These are phyloP conservation scores for Papilio gigon DNA, from an alignment of 2,888 invertebrate species.

Conservation along the genomic window DNA sequence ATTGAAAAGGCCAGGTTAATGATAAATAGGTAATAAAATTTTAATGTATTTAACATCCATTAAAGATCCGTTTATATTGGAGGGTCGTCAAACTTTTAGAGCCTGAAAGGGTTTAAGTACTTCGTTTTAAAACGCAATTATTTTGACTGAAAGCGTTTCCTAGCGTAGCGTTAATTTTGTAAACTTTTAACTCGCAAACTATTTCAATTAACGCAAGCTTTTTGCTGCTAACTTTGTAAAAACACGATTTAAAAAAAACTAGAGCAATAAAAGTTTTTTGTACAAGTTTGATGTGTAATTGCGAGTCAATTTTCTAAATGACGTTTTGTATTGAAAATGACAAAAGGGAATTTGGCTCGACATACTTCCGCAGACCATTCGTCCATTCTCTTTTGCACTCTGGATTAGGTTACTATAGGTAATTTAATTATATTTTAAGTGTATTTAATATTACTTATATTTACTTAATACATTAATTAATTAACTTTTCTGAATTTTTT, in stretches of 20 bases:
- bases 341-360: no score
- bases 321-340: no score
- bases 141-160: constrained; percentile 21
- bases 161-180: constrained; percentile 19
- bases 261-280: background rate
- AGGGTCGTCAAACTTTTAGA: constrained; percentile 32
- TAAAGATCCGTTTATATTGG: constrained; percentile 24
- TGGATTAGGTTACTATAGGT: no score
- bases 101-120: constrained; percentile 6
- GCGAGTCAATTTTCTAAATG: no score
- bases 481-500: no score
- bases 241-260: background rate
- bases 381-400: no score
- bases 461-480: no score
- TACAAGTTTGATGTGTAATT: no score
- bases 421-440: no score
- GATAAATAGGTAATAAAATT: background rate
- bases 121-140: constrained; percentile 16
- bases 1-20: no score
- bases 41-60: background rate
- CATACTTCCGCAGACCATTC: no score
- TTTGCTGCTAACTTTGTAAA: background rate
- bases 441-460: no score
- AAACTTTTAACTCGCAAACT: constrained; percentile 9
- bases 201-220: constrained; percentile 14